These are phyloP conservation scores for Stratiomys singularior DNA, from an alignment of 2,888 invertebrate genomes.

Conservation along the genomic window DNA sequence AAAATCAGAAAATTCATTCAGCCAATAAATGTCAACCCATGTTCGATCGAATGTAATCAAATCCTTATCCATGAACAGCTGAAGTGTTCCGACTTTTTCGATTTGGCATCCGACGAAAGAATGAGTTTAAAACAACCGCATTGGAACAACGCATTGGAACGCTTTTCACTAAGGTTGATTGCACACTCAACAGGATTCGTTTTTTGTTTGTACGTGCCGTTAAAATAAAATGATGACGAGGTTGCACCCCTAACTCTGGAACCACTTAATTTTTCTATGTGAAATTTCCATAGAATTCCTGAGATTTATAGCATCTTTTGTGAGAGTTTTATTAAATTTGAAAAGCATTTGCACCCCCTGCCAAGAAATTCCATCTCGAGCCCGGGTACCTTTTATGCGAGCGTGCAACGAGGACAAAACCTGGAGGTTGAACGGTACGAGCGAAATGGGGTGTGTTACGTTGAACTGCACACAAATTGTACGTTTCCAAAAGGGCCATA, in stretches of 20 bases:
- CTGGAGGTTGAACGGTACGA: background rate
- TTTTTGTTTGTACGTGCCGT: too few relatives aligned
- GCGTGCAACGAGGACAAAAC: background rate
- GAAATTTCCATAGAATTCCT: conserved; percentile 38
- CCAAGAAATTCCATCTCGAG: background rate
- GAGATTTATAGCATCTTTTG: conserved; percentile 41
- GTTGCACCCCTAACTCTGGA: background rate
- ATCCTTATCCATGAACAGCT: too few relatives aligned
- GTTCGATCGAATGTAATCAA: too few relatives aligned
- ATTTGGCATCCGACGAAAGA: too few relatives aligned
- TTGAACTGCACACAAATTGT: conserved; percentile 37
- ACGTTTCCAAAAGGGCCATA: background rate
- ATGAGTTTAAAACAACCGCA: too few relatives aligned
- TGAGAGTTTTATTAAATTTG: conserved; percentile 39
- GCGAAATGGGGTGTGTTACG: conserved; percentile 14
- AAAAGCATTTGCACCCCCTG: conserved; percentile 32
- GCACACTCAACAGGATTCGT: too few relatives aligned
- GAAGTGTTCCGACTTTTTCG: too few relatives aligned
- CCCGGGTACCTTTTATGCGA: background rate
- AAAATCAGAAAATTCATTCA: too few relatives aligned
- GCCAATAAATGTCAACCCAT: too few relatives aligned
- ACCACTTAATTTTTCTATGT: conserved; percentile 5
- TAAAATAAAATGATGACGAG: background rate
- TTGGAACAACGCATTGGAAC: too few relatives aligned
- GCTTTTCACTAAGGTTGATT: too few relatives aligned